Conservation (phyloP, 92 coral and sea anemone genomes). For the Heliopora coerulea region DNA sequence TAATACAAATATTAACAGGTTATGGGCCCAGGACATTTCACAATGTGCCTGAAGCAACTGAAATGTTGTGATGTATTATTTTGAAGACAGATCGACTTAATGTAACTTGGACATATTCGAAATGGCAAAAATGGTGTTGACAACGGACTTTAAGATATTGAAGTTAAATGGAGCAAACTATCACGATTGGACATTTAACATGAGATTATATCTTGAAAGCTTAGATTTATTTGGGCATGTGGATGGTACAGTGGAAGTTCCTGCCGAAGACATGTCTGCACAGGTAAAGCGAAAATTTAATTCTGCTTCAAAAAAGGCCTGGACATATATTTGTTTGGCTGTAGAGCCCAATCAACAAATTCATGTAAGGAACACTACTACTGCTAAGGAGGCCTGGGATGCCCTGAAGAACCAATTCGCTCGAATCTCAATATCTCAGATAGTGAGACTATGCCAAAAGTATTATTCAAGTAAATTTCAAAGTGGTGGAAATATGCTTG, state of each 20-base stretch:
- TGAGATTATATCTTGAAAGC: conserved; percentile 3
- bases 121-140: conserved; percentile 31
- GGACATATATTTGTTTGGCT: conserved; percentile 30
- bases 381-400: too few species aligned
- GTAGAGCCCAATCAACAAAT: too few species aligned
- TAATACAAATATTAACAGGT: too few species aligned
- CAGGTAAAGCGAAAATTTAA: conserved; percentile 6
- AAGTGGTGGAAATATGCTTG: conserved; percentile 26
- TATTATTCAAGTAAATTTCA: conserved; percentile 22
- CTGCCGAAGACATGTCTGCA: conserved; percentile 25
- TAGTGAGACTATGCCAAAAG: conserved; percentile 8
- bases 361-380: too few species aligned
- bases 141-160: conserved; percentile 9
- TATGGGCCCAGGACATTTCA: conserved; percentile 26
- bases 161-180: conserved; percentile 32
- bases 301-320: conserved; percentile 35
- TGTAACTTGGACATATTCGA: conserved; percentile 10
- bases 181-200: conserved; percentile 15
- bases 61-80: conserved; percentile 18
- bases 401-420: conserved; percentile 41
- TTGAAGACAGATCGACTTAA: conserved; percentile 12
- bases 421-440: conserved; percentile 9
- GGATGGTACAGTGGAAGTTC: conserved; percentile 10
- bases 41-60: conserved; percentile 19
- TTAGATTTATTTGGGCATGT: conserved; percentile 5